These are phyloP conservation scores for Scaptomyza cyrtandrae DNA, from an alignment of 2,888 invertebrate genomes.

Conservation along the genomic window DNA sequence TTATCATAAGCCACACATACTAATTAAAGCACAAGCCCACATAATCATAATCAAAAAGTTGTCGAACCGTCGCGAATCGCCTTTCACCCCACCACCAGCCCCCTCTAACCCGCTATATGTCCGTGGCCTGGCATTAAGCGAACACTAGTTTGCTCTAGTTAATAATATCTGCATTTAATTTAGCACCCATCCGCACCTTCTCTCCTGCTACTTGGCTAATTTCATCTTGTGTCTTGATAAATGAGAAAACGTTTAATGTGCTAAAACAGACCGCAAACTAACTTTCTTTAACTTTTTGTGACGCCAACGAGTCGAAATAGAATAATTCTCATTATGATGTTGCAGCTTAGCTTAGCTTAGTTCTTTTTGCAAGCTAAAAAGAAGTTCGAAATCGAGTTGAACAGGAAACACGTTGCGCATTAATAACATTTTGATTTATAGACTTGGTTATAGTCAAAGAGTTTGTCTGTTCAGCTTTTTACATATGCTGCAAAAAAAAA, in stretches of 20 bases:
- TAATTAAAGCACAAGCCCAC: conserved; percentile 47
- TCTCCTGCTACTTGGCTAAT: conserved; percentile 28
- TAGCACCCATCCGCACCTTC: background rate
- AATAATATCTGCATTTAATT: conserved; percentile 58
- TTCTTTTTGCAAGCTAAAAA: too few species aligned
- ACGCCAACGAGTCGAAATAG: conserved; percentile 24
- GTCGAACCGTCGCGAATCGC: conserved; percentile 37
- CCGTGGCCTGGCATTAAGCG: conserved; percentile 20
- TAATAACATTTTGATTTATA: conserved; percentile 75
- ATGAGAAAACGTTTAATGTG: conserved; percentile 56
- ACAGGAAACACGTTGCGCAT: conserved; percentile 64
- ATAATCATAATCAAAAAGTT: conserved; percentile 64
- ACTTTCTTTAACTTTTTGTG: conserved; percentile 43
- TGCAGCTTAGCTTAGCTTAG: conserved; percentile 8
- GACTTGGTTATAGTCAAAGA: conserved; percentile 14
- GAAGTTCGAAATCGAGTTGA: conserved; percentile 45
- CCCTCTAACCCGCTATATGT: conserved; percentile 13
- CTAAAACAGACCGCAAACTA: conserved; percentile 61
- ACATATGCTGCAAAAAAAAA: conserved; percentile 37
- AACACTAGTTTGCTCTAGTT: conserved; percentile 55
- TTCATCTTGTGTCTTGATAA: conserved; percentile 44
- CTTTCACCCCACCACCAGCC: too few species aligned
- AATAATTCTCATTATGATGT: conserved; percentile 1
- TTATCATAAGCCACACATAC: conserved; percentile 55
- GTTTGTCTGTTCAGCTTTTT: background rate